These are phyloP conservation scores for Azorinus chamasolen DNA, from an alignment of 2,888 invertebrate species.

Conservation along the genomic window DNA sequence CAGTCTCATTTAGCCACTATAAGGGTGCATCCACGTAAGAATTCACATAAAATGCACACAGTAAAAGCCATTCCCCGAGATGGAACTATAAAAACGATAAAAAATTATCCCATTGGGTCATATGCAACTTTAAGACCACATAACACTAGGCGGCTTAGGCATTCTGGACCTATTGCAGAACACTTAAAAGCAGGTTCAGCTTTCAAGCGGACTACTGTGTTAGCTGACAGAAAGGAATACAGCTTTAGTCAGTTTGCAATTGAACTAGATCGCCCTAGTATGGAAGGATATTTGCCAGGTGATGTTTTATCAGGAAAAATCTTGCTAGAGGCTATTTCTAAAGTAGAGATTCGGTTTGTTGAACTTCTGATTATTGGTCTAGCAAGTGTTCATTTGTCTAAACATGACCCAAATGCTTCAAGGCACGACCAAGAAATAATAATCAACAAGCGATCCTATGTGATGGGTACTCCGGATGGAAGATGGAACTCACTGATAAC, in stretches of 20 bases:
- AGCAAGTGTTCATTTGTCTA: constrained; percentile 70
- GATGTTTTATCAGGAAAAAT: constrained; percentile 79
- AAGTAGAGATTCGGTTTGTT: constrained; percentile 79
- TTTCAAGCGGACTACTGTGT: constrained; percentile 55
- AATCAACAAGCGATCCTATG: constrained; percentile 76
- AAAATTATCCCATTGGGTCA: constrained; percentile 50
- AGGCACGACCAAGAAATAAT: constrained; percentile 75
- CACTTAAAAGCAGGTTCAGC: constrained; percentile 47
- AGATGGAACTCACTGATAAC: constrained; percentile 75
- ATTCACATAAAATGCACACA: constrained; percentile 31
- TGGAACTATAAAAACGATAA: constrained; percentile 50
- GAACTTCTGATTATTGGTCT: constrained; percentile 79
- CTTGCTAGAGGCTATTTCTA: constrained; percentile 73
- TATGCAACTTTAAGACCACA: constrained; percentile 58
- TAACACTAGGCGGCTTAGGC: constrained; percentile 42
- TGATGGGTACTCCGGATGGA: constrained; percentile 78
- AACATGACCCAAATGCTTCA: constrained; percentile 63
- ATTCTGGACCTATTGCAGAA: constrained; percentile 24
- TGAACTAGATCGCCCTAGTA: constrained; percentile 73
- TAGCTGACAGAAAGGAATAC: constrained; percentile 65
- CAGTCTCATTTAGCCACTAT: constrained; percentile 51
- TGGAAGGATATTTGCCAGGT: constrained; percentile 76
- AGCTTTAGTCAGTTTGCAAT: constrained; percentile 78
- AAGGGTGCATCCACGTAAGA: constrained; percentile 26
- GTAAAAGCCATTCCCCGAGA: constrained; percentile 49